These are phyloP conservation scores for Agelaius tricolor DNA, from an alignment of 2,113 vertebrate species.

Conservation along the genomic window DNA sequence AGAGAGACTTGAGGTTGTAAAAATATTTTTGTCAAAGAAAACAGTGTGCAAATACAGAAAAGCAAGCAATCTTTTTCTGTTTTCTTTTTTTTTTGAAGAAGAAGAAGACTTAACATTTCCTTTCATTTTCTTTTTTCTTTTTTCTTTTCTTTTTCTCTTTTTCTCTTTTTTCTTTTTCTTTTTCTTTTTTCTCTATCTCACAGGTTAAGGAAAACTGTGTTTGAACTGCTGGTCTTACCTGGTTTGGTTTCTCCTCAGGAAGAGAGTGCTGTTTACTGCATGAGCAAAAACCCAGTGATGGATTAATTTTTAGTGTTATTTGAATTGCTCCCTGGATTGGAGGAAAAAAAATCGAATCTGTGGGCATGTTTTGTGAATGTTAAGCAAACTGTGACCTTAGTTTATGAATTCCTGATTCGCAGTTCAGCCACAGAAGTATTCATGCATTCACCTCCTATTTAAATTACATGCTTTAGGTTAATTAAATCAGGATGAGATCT, in stretches of 20 bases:
- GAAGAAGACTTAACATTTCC: not conserved
- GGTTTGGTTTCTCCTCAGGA: conserved; percentile 20
- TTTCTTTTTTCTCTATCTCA: not conserved
- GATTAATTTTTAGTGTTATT: conserved; percentile 30
- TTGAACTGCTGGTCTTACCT: not conserved
- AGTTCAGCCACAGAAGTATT: not conserved
- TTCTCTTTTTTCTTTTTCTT: not conserved
- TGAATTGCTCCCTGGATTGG: not conserved
- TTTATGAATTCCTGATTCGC: not conserved
- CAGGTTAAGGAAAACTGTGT: not conserved
- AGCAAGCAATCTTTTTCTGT: not conserved
- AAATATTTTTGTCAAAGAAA: not conserved
- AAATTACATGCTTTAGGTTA: not conserved
- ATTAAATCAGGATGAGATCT: conserved; percentile 12
- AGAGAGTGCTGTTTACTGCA: not conserved
- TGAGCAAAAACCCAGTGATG: not conserved
- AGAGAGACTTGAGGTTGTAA: not conserved
- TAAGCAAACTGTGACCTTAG: conserved; percentile 30
- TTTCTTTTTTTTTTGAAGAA: not conserved
- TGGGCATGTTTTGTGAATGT: not conserved
- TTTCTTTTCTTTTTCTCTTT: fast-evolving
- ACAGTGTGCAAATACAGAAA: not conserved
- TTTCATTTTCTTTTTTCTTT: fast-evolving
- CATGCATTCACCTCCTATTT: not conserved
- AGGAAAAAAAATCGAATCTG: not conserved